Evolutionary conservation across 2,888 invertebrate species (phyloP).

Genomic region (Blastobasis lacticolella): DNA sequence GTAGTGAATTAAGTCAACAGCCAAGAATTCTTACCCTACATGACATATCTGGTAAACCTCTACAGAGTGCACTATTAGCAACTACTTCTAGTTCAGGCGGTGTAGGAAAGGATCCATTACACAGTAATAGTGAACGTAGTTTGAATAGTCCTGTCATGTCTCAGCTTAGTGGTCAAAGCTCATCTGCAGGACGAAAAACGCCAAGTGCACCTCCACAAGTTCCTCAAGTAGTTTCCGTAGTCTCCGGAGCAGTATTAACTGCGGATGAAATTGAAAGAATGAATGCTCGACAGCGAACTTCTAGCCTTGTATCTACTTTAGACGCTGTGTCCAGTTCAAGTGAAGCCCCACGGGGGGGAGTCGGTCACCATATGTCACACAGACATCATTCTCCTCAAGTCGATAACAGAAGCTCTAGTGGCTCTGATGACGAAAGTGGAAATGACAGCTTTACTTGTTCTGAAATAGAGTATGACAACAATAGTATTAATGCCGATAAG

Average conservation of each 20-base stretch:
- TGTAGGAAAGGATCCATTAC: slow-evolving; percentile 90
- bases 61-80: slow-evolving; percentile 90
- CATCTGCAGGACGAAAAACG: slow-evolving; percentile 84
- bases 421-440: slow-evolving; percentile 91
- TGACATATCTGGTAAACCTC: slow-evolving; percentile 93
- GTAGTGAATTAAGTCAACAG: slow-evolving; percentile 93
- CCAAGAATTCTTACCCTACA: slow-evolving; percentile 94
- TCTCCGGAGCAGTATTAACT: slow-evolving; percentile 83
- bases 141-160: slow-evolving; percentile 95
- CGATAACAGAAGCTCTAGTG: slow-evolving; percentile 83
- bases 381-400: slow-evolving; percentile 83
- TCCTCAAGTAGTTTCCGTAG: slow-evolving; percentile 79
- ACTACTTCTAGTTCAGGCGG: slow-evolving; percentile 92
- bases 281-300: slow-evolving; percentile 89
- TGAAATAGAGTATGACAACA: slow-evolving; percentile 97
- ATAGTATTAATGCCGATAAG: slow-evolving; percentile 87
- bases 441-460: slow-evolving; percentile 99
- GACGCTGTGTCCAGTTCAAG: slow-evolving; percentile 96
- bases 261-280: slow-evolving; percentile 95
- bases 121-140: slow-evolving; percentile 93
- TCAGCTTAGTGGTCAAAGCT: slow-evolving; percentile 90
- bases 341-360: slow-evolving; percentile 82
- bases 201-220: slow-evolving; percentile 80
- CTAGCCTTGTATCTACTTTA: slow-evolving; percentile 91
- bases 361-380: slow-evolving; percentile 80